Percentiles rank a stretch among this genome's conserved stretches.
These are phyloP conservation scores for Heterochromis multidens DNA, from an alignment of 2,113 vertebrate species.

Conservation along the genomic window DNA sequence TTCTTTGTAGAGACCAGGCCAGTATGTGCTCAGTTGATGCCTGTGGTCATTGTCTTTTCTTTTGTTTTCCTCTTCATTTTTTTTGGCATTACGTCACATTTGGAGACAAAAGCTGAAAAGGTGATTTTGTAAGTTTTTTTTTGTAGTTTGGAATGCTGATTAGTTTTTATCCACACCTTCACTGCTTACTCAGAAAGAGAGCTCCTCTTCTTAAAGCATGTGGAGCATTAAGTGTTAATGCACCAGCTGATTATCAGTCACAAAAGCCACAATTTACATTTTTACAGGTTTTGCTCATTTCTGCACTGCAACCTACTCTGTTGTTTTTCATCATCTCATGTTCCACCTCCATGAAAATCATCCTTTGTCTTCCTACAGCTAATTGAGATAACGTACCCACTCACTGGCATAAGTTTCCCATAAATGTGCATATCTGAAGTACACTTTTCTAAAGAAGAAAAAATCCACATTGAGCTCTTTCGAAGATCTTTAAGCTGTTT, in stretches of 20 bases:
- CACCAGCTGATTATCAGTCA: background rate
- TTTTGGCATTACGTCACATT: conserved; percentile 56
- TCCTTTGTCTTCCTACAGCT: background rate
- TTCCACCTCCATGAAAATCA: conserved; percentile 28
- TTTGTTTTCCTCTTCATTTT: conserved; percentile 52
- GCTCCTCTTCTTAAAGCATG: conserved; percentile 33
- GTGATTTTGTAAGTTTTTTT: conserved; percentile 67
- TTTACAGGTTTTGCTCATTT: background rate
- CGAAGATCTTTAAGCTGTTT: conserved; percentile 5
- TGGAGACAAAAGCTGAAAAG: conserved; percentile 75
- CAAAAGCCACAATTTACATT: background rate
- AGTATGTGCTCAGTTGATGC: conserved; percentile 1
- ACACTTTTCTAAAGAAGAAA: background rate
- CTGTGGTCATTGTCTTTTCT: conserved; percentile 49
- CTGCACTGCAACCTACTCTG: background rate
- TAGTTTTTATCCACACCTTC: background rate
- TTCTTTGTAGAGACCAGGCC: background rate
- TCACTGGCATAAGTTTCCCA: background rate
- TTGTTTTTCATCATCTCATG: background rate
- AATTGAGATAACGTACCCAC: background rate
- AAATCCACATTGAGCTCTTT: background rate
- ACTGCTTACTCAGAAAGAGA: background rate
- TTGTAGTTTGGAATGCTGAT: conserved; percentile 31
- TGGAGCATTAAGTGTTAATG: conserved; percentile 9
- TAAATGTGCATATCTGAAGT: background rate